These are phyloP conservation scores for Machimus rusticus DNA, from an alignment of 2,888 invertebrate genomes.

Conservation along the genomic window DNA sequence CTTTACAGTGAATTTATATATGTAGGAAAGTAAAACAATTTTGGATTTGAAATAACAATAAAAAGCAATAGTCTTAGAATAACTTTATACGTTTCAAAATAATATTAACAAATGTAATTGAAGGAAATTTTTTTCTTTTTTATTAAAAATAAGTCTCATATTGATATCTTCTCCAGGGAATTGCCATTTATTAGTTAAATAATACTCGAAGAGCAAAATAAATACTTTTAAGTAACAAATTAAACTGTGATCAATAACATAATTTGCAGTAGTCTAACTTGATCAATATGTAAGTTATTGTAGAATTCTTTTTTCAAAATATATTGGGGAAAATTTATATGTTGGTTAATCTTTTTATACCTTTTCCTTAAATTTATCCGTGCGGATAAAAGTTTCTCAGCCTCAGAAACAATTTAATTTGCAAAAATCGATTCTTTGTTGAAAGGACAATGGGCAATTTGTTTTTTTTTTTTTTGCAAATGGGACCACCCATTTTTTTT, in stretches of 20 bases:
- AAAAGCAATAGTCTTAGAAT: not conserved
- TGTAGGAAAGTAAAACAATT: not conserved
- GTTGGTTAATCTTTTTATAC: not conserved
- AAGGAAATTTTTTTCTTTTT: not conserved
- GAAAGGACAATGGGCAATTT: no score
- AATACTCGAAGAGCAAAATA: not conserved
- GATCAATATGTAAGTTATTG: slow-evolving; percentile 16
- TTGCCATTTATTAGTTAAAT: slow-evolving; percentile 18
- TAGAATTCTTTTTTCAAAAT: slow-evolving; percentile 21
- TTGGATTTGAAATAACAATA: not conserved
- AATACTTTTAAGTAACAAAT: slow-evolving; percentile 17
- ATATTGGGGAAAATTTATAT: slow-evolving; percentile 2
- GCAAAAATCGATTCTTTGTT: no score
- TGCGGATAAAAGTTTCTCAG: no score
- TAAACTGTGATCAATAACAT: slow-evolving; percentile 38
- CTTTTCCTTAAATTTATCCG: not conserved
- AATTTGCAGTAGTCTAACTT: slow-evolving; percentile 31
- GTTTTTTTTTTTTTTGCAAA: no score
- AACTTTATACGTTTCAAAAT: not conserved
- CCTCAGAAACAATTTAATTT: no score
- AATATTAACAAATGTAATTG: not conserved
- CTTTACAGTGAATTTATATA: not conserved
- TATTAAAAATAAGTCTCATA: not conserved
- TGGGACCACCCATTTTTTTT: no score
- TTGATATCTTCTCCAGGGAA: slow-evolving; percentile 1